Evolutionary conservation across 1,140 invertebrate genomes (phyloP).

Genomic region (Gryllus bimaculatus): DNA sequence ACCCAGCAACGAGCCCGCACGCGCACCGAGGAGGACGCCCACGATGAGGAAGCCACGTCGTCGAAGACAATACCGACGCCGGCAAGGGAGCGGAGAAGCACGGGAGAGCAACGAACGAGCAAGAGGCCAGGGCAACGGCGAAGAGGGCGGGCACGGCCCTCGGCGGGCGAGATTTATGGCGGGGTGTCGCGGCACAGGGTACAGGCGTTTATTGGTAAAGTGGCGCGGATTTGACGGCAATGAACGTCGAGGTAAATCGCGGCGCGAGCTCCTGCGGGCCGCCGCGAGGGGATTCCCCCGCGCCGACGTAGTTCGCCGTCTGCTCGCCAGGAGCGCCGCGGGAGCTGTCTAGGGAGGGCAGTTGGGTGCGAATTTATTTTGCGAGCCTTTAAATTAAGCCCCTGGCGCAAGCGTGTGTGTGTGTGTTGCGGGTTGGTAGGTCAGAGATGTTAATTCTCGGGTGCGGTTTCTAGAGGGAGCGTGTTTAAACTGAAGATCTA

Average conservation of each 20-base stretch:
- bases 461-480: not conserved
- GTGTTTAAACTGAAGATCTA: not conserved
- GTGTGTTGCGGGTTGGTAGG: not conserved
- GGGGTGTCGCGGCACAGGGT: too few relatives aligned
- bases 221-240: too few relatives aligned
- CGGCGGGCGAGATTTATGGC: too few relatives aligned
- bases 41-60: not conserved
- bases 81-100: not conserved
- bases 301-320: slow-evolving; percentile 4
- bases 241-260: too few relatives aligned
- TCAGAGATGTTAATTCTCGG: not conserved
- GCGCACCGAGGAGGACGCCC: not conserved
- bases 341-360: not conserved
- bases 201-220: too few relatives aligned
- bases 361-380: not conserved
- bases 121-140: not conserved
- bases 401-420: not conserved
- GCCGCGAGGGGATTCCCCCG: too few relatives aligned
- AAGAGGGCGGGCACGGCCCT: not conserved
- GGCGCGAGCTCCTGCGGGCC: too few relatives aligned
- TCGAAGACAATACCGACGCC: not conserved
- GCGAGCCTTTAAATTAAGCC: not conserved
- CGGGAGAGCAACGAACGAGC: not conserved
- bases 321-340: not conserved
- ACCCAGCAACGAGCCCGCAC: not conserved